Conservation (phyloP, 1,140 invertebrate genomes). For the Penaeus japonicus region DNA sequence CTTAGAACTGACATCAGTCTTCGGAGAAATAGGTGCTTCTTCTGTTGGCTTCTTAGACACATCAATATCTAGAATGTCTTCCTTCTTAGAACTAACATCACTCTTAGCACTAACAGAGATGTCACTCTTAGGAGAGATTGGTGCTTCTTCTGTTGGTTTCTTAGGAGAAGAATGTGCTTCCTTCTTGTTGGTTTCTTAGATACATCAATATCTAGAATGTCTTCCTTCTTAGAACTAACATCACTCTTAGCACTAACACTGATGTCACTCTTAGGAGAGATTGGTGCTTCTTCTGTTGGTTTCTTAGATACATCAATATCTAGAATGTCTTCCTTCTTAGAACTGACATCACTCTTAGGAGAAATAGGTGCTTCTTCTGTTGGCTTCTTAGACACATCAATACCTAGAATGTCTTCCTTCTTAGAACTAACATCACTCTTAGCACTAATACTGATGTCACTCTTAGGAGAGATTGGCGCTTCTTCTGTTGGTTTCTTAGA, state of each 20-base stretch:
- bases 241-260: not conserved
- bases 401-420: not conserved
- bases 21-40: not conserved
- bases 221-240: not conserved
- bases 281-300: not conserved
- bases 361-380: not conserved
- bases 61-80: not conserved
- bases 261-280: not conserved
- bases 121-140: not conserved
- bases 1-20: not conserved
- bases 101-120: not conserved
- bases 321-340: not conserved
- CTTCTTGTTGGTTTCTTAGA: not conserved
- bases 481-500: not conserved
- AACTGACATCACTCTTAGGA: not conserved
- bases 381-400: not conserved
- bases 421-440: conserved; percentile 28
- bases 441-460: conserved; percentile 10
- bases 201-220: not conserved
- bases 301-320: not conserved
- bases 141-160: not conserved
- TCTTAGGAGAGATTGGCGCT: not conserved
- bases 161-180: not conserved
- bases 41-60: not conserved
- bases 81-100: not conserved